Evolutionary conservation across 2,113 vertebrate species (phyloP), one percentile per base, ranked within the genome.

Genomic region (Gambusia affinis): DNA sequence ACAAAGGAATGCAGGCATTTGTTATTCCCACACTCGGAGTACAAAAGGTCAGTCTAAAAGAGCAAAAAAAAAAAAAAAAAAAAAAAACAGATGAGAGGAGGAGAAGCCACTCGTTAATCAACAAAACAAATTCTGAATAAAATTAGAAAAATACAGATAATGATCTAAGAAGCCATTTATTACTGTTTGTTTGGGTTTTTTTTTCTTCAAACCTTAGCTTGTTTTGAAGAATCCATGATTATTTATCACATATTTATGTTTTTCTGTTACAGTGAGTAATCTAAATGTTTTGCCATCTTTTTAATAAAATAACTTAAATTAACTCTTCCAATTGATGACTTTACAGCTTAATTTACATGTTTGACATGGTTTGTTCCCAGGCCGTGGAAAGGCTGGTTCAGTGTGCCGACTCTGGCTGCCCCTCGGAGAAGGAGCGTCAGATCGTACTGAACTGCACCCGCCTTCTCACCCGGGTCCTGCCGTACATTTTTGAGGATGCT

Each of bases 401-500:
- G 87, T 96, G 94, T 1, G 96, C 96, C 0, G 95, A 96, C 84
- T 95, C 95, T 0, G 96, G 98, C 85, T 97, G 97, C 76, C 95
- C 95, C 27, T 95, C 95, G 0, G 97, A 98, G 77, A 95, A 92
- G 22, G 96, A 98, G 87, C 96, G 95, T 24, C 96, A 96, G 87
- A 91, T 95, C 0, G 93, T 98, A 30, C 73, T 99, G 82, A 99
- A 96, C 93, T 98, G 97, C 85, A 92, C 94, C 57, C 95, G 96
- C 1, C 95, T 99, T 4, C 96, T 99, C 69, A 97, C 96, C 0
- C 97, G 97, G 1, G 95, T 97, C 83, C 93, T 99, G 87, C 98
- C 98, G n/a, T 99, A 98, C 91, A 98, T 99, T 90, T 99, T 98
- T 0, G 98, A 99, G 92, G 98, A 99, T 77, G 96, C 96, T 0